A percentile compares a stretch with the other conserved stretches of the same genome.
Conservation (phyloP, 2,888 invertebrate species). For the Oconnorella tubifera region DNA sequence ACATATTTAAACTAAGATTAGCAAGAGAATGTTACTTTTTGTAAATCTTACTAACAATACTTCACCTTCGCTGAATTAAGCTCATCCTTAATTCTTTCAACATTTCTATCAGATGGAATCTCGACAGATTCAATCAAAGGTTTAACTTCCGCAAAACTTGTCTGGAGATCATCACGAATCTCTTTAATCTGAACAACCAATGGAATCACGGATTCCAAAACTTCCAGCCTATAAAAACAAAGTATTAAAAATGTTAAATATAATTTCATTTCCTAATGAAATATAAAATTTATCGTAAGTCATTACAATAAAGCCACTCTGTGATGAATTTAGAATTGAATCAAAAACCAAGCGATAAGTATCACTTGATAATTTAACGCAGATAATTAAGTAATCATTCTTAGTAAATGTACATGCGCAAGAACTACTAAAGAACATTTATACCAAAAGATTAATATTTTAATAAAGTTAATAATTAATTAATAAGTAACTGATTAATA, state of each 20-base stretch:
- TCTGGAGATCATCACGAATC: constrained; percentile 9
- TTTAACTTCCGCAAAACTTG: constrained; percentile 8
- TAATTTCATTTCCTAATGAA: not conserved
- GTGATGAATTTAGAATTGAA: too few species aligned
- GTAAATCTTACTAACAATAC: not conserved
- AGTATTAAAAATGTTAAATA: not conserved
- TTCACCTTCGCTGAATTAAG: constrained; percentile 17
- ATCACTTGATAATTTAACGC: too few species aligned
- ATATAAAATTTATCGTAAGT: not conserved
- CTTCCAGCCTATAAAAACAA: constrained; percentile 35
- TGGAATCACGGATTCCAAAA: constrained; percentile 51
- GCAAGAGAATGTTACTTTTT: too few species aligned
- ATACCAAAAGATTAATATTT: too few species aligned
- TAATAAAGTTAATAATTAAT: too few species aligned
- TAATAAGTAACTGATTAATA: too few species aligned
- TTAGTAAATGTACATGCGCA: too few species aligned
- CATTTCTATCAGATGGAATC: constrained; percentile 17
- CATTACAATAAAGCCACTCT: too few species aligned
- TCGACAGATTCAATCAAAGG: constrained; percentile 18
- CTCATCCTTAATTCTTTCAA: constrained; percentile 20
- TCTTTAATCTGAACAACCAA: constrained; percentile 43
- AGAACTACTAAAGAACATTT: too few species aligned
- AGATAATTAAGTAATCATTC: not conserved
- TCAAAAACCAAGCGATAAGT: too few species aligned
- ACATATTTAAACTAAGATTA: too few species aligned